Base-by-base conservation (phyloP, 1,140 invertebrate genomes). In the Myzus persicae region DNA sequence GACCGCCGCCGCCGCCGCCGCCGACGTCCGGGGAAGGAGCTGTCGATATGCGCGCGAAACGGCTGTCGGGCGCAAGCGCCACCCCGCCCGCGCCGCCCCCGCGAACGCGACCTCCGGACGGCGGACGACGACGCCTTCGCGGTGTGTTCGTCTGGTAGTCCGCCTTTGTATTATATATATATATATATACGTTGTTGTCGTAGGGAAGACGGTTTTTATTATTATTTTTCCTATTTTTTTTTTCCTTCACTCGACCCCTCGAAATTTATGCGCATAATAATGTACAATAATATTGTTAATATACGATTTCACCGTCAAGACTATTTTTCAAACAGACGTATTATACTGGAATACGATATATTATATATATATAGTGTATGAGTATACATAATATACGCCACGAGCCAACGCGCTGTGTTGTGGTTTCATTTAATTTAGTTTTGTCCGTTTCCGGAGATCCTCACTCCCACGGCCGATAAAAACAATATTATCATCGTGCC, bases 21-120 rank as follows among this genome's bases (percentile, higher is more conserved):
- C n/a, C n/a, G n/a, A 44, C 38, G 42, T n/a, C 87, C 31, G 44
- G 87, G 87, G 31, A 84, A 38, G 40, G 84, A 85, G 84, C 84
- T 85, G 84, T 85, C 84, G 40, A 85, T 85, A 85, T 40, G 24
- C 87, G 87, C 46, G 88, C 88, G 88, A 54, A 89, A 89, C 88
- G 88, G 22, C 18, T 24, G 87, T 8, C 48, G 48, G 26, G 88
- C 88, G 88, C 88, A 89, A 89, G 88, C 88, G 88, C 48, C 87
- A 42, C 26, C 40, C 40, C 40, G 84, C 84, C 84, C 31, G 8
- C 46, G 46, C 48, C 36, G 7, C 18, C 48, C 4, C 11, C 31
- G 31, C 54, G 54, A 59, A 59, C 44, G 22, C 36, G 18, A 22
- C 85, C 44, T 48, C 44, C 38, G 38, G 36, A 24, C 81, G 36